These are phyloP conservation scores for Phorcus lineatus DNA, from an alignment of 2,888 invertebrate genomes.

Conservation along the genomic window DNA sequence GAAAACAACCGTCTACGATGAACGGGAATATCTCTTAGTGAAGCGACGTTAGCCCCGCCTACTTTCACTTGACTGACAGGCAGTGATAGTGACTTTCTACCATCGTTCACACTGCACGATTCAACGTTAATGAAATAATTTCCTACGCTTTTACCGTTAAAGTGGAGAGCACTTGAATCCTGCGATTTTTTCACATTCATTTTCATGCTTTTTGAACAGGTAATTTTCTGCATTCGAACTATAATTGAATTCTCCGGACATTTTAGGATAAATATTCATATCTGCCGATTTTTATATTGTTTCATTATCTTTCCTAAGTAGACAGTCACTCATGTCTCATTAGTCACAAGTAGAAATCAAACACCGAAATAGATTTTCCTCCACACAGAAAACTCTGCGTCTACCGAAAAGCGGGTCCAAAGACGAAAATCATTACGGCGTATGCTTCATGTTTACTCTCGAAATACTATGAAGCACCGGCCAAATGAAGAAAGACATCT, in stretches of 20 bases:
- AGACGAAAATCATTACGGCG: conserved; percentile 5
- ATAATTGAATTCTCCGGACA: conserved; percentile 7
- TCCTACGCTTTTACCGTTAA: neutral
- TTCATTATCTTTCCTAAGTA: conserved; percentile 17
- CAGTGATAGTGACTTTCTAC: conserved; percentile 10
- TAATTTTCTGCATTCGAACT: neutral
- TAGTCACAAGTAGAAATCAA: conserved; percentile 11
- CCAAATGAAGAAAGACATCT: neutral
- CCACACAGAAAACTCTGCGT: too few relatives aligned
- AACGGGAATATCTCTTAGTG: conserved; percentile 13
- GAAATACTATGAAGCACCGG: neutral
- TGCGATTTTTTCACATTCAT: conserved; percentile 1
- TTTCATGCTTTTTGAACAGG: conserved; percentile 6
- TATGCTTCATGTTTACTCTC: neutral
- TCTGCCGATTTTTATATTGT: neutral
- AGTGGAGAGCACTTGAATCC: neutral
- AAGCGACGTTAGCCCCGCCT: conserved; percentile 13
- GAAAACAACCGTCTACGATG: conserved; percentile 9
- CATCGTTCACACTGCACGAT: neutral
- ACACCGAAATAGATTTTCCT: conserved; percentile 21
- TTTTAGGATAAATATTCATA: conserved; percentile 12
- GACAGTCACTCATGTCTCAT: conserved; percentile 9
- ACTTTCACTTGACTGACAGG: conserved; percentile 5
- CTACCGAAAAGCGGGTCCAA: neutral
- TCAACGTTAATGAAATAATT: conserved; percentile 14